Conservation (phyloP, 2,888 invertebrate genomes). For the Calameuta idolon region DNA sequence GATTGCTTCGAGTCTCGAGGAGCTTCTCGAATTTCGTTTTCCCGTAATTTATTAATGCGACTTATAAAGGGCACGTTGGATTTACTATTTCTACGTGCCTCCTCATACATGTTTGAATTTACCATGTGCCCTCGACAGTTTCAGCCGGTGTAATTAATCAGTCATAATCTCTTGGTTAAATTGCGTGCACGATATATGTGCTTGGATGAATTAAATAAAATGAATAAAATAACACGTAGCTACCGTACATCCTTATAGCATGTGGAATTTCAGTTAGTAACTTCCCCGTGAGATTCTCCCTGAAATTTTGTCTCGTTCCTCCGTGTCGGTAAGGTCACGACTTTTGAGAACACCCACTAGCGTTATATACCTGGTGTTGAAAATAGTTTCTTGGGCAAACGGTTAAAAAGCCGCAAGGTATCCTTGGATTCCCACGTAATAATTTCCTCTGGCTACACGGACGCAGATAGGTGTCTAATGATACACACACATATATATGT, state of each 20-base stretch:
- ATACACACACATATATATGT: background rate
- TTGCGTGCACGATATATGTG: background rate
- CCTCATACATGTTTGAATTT: background rate
- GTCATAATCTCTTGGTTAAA: background rate
- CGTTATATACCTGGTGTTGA: background rate
- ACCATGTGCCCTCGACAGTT: background rate
- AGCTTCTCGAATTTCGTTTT: background rate
- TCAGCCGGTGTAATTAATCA: background rate
- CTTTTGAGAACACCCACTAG: background rate
- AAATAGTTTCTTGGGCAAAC: background rate
- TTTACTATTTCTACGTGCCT: background rate
- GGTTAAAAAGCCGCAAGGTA: background rate
- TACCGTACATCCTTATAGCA: background rate
- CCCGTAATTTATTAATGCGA: background rate
- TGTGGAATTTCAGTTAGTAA: background rate
- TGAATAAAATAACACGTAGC: background rate
- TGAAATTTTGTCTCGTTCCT: background rate
- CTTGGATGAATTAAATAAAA: background rate
- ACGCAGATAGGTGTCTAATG: background rate
- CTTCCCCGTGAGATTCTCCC: background rate
- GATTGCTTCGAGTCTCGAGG: background rate
- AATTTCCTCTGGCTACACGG: background rate
- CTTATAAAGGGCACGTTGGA: background rate
- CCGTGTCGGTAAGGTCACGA: background rate
- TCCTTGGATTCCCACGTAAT: background rate